Evolutionary conservation across 1,140 invertebrate genomes (phyloP), one percentile per base, ranked within the genome.

Genomic region (Lysiphlebus fabarum): DNA sequence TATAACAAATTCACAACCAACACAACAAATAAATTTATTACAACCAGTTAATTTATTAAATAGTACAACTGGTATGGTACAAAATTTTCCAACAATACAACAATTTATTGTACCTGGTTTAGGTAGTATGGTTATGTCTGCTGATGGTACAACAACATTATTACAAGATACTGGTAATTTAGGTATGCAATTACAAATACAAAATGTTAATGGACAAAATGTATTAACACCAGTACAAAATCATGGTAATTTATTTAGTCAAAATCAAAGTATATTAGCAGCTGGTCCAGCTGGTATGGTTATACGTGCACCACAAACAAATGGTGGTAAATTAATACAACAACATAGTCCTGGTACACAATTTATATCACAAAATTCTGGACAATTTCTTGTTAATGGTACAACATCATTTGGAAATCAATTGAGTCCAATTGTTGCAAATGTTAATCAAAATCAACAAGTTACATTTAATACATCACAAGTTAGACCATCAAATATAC

Each of bases 31-130:
- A 34, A 90, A 92, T 74, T 74, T 92, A 36, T 76, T 88, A 1
- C 90, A 92, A 70, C 90, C 90, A 1, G 87, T 92, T 11, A 92
- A 91, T 79, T 74, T 89, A 40, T 81, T 90, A 33, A 89, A 90
- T 67, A 86, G 88, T 4, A 80, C 85, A 0, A 83, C 84, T 10
- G 84, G 86, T 7, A 85, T 90, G 58, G 86, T 90, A 47, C 87
- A 88, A 61, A 90, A 90, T 70, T 87, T 90, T 68, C 87, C 87
- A 0, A 85, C 87, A 0, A 89, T 90, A 55, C 90, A 92, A 67
- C 90, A 92, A 67, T 88, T 92, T 66, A 87, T 92, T 49, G 86
- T 92, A 48, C 90, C 90, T 5, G 89, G 90, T 65, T 73, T 90
- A 1, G 88, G 89, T 2, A 82, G 90, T 62, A 84, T 92, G 83